Evolutionary conservation across 2,797 vertebrate genomes (phyloP).

Genomic region (Thamnophis elegans): DNA sequence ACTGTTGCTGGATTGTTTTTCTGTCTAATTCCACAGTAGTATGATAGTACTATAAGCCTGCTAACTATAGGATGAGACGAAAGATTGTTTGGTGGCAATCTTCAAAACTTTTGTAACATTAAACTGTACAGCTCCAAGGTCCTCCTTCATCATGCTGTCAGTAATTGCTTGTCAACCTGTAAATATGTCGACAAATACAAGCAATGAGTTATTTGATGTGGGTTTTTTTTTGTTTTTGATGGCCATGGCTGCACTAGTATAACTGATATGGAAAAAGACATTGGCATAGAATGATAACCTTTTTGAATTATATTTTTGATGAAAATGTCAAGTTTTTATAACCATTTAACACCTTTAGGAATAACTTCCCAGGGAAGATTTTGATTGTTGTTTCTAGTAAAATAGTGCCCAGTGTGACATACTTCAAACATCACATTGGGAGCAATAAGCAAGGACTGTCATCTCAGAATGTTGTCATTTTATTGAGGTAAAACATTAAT

Average conservation of each 20-base stretch:
- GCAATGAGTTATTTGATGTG: background rate
- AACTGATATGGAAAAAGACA: background rate
- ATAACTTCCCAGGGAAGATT: background rate
- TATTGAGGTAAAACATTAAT: background rate
- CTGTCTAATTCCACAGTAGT: background rate
- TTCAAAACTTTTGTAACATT: background rate
- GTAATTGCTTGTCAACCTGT: background rate
- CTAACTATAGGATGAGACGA: background rate
- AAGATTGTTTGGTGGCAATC: background rate
- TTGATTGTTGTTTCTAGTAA: background rate
- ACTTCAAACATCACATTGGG: background rate
- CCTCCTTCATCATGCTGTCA: background rate
- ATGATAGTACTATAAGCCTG: background rate
- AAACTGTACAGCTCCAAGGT: background rate
- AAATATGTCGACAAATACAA: background rate
- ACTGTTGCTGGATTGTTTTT: background rate
- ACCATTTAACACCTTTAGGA: background rate
- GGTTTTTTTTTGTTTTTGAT: background rate
- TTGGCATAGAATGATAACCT: background rate
- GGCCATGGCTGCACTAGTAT: background rate
- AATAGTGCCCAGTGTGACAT: background rate
- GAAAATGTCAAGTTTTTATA: background rate
- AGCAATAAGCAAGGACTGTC: background rate
- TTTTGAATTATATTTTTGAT: background rate
- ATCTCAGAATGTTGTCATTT: background rate